phyloP scores from a whole-genome alignment of 2,797 vertebrate species.

The Esox lucius region DNA sequence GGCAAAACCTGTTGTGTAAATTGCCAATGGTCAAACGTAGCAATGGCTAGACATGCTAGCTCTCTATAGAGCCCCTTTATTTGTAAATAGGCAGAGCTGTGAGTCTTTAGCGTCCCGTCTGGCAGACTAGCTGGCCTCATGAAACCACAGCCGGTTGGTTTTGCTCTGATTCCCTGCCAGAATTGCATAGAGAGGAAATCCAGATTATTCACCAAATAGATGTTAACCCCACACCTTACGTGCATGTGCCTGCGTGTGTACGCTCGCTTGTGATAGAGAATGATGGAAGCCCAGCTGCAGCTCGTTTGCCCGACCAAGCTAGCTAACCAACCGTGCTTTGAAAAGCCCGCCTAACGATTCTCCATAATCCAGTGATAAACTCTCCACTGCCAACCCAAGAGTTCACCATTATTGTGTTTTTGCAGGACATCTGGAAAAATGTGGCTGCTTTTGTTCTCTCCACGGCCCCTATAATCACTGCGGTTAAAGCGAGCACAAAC shows the following conservation, averaged over 20 bases:
- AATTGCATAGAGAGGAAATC: slow-evolving; percentile 57
- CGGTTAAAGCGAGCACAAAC: slow-evolving; percentile 58
- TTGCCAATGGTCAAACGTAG: background rate
- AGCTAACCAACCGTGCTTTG: slow-evolving; percentile 30
- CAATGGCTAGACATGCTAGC: background rate
- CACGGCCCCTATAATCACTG: slow-evolving; percentile 57
- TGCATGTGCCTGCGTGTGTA: slow-evolving; percentile 25
- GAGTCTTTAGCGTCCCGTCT: slow-evolving; percentile 12
- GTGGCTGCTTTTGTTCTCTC: slow-evolving; percentile 65
- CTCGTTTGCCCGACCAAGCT: slow-evolving; percentile 38
- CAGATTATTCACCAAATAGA: slow-evolving; percentile 57
- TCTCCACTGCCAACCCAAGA: slow-evolving; percentile 49
- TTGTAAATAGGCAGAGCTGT: background rate
- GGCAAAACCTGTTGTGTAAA: too few species aligned
- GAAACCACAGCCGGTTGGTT: slow-evolving; percentile 29
- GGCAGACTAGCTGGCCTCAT: slow-evolving; percentile 23
- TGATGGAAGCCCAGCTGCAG: slow-evolving; percentile 53
- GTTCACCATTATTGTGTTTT: slow-evolving; percentile 64
- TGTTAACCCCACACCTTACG: slow-evolving; percentile 51
- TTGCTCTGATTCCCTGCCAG: slow-evolving; percentile 36
- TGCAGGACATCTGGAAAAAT: slow-evolving; percentile 76
- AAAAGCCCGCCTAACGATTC: slow-evolving; percentile 53
- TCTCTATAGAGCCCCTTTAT: background rate
- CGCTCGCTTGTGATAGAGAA: slow-evolving; percentile 15
- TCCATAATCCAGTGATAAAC: slow-evolving; percentile 67